Percentiles rank a stretch among this genome's conserved stretches.
phyloP scores from a whole-genome alignment of 2,797 vertebrate species.

The Merluccius polli region DNA sequence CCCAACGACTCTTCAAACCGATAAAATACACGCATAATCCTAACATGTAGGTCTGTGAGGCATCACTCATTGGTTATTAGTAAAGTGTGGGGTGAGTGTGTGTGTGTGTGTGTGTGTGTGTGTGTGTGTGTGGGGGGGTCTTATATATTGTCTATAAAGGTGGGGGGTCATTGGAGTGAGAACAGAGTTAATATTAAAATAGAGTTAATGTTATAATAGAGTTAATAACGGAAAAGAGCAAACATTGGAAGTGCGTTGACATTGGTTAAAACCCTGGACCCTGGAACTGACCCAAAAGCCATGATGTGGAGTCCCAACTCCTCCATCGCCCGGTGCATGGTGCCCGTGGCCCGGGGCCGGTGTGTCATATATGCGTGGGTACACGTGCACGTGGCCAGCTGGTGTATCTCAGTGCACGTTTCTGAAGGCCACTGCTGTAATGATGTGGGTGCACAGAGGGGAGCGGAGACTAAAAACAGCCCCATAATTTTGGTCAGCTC shows the following conservation, averaged over 20 bases:
- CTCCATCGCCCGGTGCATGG: too few species aligned
- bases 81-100: too few species aligned
- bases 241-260: not conserved
- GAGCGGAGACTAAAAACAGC: constrained; percentile 62
- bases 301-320: not conserved
- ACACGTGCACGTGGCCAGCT: not conserved
- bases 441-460: constrained; percentile 67
- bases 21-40: too few species aligned
- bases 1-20: not conserved
- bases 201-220: not conserved
- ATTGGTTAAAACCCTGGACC: not conserved
- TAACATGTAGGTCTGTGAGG: too few species aligned
- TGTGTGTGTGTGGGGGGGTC: not conserved
- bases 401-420: constrained; percentile 66
- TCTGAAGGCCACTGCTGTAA: constrained; percentile 58
- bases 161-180: not conserved
- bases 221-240: not conserved
- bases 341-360: not conserved
- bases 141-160: not conserved
- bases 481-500: constrained; percentile 75
- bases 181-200: not conserved
- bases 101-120: too few species aligned
- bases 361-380: not conserved
- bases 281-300: not conserved
- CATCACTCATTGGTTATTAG: too few species aligned